Evolutionary conservation across 2,888 invertebrate genomes (phyloP).

Genomic region (Epicampocera succincta): DNA sequence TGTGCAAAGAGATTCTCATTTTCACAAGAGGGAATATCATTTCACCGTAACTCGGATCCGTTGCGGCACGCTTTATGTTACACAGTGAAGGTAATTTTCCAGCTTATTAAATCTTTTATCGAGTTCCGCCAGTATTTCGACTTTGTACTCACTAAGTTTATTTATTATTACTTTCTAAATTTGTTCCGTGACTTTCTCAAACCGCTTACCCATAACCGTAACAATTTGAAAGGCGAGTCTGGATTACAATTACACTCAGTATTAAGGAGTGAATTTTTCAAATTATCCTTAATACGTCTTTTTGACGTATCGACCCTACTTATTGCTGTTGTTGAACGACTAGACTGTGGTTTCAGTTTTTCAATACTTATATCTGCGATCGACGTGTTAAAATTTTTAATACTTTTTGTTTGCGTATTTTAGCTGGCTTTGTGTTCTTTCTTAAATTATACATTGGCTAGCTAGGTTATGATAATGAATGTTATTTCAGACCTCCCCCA

Average conservation of each 20-base stretch:
- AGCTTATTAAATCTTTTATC: background rate
- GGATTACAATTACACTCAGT: background rate
- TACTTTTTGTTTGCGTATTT: too few species aligned
- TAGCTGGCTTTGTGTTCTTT: too few species aligned
- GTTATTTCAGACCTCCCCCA: too few species aligned
- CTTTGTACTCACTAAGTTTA: too few species aligned
- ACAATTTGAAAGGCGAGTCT: background rate
- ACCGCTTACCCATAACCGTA: too few species aligned
- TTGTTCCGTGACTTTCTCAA: background rate
- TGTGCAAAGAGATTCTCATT: constrained; percentile 4
- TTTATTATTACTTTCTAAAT: constrained; percentile 13
- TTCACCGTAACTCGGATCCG: background rate
- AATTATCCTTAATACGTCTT: background rate
- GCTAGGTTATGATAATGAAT: too few species aligned
- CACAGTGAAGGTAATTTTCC: background rate
- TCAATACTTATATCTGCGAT: too few species aligned
- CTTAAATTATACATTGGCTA: too few species aligned
- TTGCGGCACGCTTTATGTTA: background rate
- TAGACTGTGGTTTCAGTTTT: constrained; percentile 3
- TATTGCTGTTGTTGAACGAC: background rate
- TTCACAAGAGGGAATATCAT: background rate
- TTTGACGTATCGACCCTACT: background rate
- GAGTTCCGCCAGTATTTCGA: too few species aligned
- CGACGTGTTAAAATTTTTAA: background rate
- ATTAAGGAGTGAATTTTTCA: too few species aligned